Conservation (phyloP, 1,140 invertebrate genomes). For the Akabosia matsudoensis region DNA sequence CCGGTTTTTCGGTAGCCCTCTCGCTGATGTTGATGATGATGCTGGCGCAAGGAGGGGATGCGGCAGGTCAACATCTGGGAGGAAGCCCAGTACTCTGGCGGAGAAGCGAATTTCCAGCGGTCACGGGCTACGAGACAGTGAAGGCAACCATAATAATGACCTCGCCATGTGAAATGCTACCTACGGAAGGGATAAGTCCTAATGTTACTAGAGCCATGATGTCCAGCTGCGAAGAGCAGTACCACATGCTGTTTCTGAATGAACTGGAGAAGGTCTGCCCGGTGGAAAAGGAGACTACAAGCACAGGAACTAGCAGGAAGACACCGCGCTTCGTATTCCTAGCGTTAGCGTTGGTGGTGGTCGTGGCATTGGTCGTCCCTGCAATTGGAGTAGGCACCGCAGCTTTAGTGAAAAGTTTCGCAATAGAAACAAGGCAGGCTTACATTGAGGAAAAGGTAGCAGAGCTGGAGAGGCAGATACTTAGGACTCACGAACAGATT, state of each 20-base stretch:
- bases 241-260: conserved; percentile 26
- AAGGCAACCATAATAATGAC: conserved; percentile 20
- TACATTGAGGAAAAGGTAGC: background rate
- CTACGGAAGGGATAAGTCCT: background rate
- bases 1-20: no score
- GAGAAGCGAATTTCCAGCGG: background rate
- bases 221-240: conserved; percentile 21
- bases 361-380: background rate
- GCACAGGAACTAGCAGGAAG: background rate
- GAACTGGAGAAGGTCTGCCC: conserved; percentile 38
- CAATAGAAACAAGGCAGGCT: background rate
- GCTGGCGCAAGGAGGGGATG: background rate
- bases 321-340: background rate
- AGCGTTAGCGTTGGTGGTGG: background rate
- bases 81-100: conserved; percentile 28
- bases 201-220: background rate
- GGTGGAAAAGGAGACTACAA: background rate
- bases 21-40: background rate
- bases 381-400: background rate
- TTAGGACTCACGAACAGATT: background rate
- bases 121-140: conserved; percentile 19
- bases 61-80: background rate
- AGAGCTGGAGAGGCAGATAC: background rate
- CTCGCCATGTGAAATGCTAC: conserved; percentile 30
- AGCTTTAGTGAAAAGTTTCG: conserved; percentile 16